Conservation (phyloP, 2,113 vertebrate genomes). For the Ptyas mucosa region DNA sequence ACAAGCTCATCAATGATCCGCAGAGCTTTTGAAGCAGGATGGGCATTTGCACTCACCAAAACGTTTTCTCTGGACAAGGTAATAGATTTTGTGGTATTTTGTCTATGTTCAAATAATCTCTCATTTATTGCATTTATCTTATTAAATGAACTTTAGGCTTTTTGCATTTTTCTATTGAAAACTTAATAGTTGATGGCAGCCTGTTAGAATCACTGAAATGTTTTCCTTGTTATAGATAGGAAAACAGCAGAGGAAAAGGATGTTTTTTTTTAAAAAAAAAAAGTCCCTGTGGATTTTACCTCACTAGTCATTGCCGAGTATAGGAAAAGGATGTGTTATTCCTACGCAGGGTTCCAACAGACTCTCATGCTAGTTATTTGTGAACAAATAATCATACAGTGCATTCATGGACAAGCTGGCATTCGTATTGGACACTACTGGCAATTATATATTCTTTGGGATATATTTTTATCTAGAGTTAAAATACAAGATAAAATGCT, state of each 20-base stretch:
- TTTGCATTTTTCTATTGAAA: background rate
- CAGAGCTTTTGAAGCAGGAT: conserved; percentile 88
- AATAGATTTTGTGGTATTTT: conserved; percentile 20
- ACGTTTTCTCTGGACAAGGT: conserved; percentile 92
- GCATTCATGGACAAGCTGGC: background rate
- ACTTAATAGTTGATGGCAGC: background rate
- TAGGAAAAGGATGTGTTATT: background rate
- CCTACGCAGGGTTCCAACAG: no score
- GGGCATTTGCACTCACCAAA: conserved; percentile 92
- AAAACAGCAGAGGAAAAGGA: background rate
- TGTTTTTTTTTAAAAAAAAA: background rate
- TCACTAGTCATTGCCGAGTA: background rate
- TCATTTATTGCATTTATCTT: background rate
- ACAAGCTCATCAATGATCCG: conserved; percentile 90
- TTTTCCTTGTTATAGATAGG: background rate
- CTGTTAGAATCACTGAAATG: background rate
- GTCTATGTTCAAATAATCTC: background rate
- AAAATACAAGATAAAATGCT: background rate
- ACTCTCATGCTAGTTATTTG: background rate
- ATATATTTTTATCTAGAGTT: background rate
- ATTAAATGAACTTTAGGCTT: background rate
- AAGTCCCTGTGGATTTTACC: background rate
- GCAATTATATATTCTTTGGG: background rate
- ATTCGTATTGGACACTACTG: background rate
- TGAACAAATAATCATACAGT: background rate